Evolutionary conservation across 2,113 vertebrate genomes (phyloP).

Genomic region (Seriola rivoliana): DNA sequence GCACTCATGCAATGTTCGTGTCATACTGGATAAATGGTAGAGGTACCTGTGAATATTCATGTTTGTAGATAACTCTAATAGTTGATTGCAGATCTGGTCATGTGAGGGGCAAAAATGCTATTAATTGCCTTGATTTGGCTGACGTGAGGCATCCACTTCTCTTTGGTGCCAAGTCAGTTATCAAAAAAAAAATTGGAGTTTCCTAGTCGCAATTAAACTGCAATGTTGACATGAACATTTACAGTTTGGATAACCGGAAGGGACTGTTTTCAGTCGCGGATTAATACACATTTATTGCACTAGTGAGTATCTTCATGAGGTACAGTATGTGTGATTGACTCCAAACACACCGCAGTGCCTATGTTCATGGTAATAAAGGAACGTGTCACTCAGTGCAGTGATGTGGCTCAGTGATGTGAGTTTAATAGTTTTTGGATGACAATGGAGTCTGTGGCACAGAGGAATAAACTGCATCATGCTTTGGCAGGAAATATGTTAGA

Average conservation of each 20-base stretch:
- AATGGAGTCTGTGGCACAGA: neutral
- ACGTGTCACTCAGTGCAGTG: neutral
- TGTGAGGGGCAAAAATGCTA: neutral
- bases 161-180: no score
- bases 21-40: no score
- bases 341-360: neutral
- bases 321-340: neutral
- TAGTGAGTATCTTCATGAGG: neutral
- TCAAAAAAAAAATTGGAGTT: no score
- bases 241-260: no score
- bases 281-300: neutral
- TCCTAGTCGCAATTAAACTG: no score
- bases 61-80: no score
- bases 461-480: neutral
- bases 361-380: neutral
- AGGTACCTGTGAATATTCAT: no score
- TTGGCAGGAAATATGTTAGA: neutral
- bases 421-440: neutral
- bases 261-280: no score
- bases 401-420: neutral
- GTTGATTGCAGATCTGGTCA: no score
- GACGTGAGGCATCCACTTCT: neutral
- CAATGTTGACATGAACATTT: no score
- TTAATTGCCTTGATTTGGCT: no score
- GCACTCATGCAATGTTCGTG: no score